Evolutionary conservation across 2,113 vertebrate genomes (phyloP).

Genomic region (Colistium nudipinnis): DNA sequence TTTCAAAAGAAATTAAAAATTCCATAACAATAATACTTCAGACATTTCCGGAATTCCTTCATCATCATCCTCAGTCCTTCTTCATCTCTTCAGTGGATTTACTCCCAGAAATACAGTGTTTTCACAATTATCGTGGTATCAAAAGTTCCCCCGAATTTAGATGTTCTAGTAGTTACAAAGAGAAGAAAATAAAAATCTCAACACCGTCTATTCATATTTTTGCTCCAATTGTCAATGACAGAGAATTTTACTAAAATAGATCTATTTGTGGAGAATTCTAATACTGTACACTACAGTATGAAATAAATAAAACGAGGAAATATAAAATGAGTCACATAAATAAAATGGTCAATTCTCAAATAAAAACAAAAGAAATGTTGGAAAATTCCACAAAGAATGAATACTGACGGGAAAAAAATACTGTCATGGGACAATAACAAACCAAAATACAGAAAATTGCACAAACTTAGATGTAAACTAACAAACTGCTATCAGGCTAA

Average conservation of each 20-base stretch:
- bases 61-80: constrained; percentile 92
- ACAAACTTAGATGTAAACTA: constrained; percentile 99
- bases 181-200: constrained; percentile 80
- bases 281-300: constrained; percentile 99
- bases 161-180: constrained; percentile 96
- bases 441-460: constrained; percentile 91
- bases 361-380: constrained; percentile 93
- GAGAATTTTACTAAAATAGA: constrained; percentile 99
- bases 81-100: constrained; percentile 89
- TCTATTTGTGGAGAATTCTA: constrained; percentile 99
- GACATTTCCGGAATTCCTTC: constrained; percentile 97
- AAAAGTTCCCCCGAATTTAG: constrained; percentile 98
- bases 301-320: constrained; percentile 99
- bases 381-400: constrained; percentile 86
- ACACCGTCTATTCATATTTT: constrained; percentile 95
- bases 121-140: constrained; percentile 94
- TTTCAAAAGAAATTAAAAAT: constrained; percentile 98
- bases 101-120: constrained; percentile 99
- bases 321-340: constrained; percentile 99
- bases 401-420: constrained; percentile 92
- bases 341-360: constrained; percentile 95
- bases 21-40: constrained; percentile 96
- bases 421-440: constrained; percentile 69
- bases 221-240: constrained; percentile 96
- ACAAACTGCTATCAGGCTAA: constrained; percentile 92